Conservation (phyloP, 1,140 invertebrate genomes). For the Drosophila subobscura region DNA sequence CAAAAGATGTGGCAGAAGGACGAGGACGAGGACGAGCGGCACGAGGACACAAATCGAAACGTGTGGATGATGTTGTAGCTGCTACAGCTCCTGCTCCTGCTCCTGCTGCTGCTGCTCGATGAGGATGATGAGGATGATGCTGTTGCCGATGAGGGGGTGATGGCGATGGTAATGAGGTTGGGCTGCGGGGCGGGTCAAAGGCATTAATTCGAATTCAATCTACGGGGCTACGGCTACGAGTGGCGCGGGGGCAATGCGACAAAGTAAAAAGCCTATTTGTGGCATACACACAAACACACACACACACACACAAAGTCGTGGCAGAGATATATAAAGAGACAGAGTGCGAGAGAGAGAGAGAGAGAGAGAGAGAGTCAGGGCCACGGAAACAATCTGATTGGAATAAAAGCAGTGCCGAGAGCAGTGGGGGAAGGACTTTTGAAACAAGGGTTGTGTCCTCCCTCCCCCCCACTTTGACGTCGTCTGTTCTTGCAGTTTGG, state of each 20-base stretch:
- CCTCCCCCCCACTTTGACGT: constrained; percentile 39
- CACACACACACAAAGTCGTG: neutral
- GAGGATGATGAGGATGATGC: constrained; percentile 18
- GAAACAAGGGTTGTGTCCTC: constrained; percentile 75
- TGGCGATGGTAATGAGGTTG: constrained; percentile 60
- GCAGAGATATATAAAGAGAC: neutral
- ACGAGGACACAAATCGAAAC: constrained; percentile 39
- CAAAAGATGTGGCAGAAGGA: constrained; percentile 21
- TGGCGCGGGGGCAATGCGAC: constrained; percentile 50
- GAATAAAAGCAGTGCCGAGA: constrained; percentile 61
- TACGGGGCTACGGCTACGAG: constrained; percentile 42
- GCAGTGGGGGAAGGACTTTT: constrained; percentile 42
- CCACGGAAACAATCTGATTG: constrained; percentile 83
- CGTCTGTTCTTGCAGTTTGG: constrained; percentile 55
- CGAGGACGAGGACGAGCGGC: constrained; percentile 23
- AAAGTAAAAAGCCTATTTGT: constrained; percentile 81
- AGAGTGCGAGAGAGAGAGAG: constrained; percentile 25
- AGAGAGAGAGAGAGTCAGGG: constrained; percentile 21
- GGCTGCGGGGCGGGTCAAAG: constrained; percentile 75
- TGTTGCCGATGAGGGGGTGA: constrained; percentile 42
- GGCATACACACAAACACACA: constrained; percentile 42
- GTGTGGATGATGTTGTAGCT: constrained; percentile 43
- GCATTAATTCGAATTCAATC: constrained; percentile 84
- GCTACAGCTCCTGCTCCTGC: constrained; percentile 1
- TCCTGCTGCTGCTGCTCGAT: neutral